Conservation (phyloP, 2,797 vertebrate species). For the Peromyscus nudipes region DNA sequence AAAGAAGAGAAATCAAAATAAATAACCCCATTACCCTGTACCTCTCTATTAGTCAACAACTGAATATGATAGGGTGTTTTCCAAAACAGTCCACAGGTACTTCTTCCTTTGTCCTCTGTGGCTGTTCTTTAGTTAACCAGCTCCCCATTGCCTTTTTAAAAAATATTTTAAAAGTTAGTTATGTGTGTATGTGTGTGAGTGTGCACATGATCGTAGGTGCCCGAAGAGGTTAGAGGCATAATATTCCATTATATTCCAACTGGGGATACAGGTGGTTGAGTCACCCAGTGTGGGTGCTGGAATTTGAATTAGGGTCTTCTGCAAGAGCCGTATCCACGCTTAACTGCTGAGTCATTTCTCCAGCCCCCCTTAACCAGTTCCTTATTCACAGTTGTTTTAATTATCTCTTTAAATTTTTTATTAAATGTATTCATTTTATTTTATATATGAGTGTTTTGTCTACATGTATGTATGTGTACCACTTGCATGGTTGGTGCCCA, state of each 20-base stretch:
- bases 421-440: neutral
- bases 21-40: neutral
- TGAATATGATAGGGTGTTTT: neutral
- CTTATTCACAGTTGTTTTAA: no score
- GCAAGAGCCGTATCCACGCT: no score
- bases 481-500: neutral
- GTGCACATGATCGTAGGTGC: neutral
- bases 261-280: neutral
- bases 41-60: neutral
- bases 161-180: neutral
- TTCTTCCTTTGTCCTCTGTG: neutral
- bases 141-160: neutral
- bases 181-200: neutral
- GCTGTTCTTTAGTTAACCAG: neutral
- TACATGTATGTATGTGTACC: neutral
- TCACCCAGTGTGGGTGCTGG: neutral
- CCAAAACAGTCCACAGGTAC: neutral
- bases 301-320: neutral
- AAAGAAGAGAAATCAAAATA: slow-evolving; percentile 31
- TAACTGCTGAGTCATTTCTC: neutral
- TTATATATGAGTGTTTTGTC: neutral
- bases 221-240: neutral
- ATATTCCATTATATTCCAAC: neutral
- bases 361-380: neutral
- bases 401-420: neutral